Base-by-base conservation (phyloP, 2,888 invertebrate species). In the Dichetophora obliterata region DNA sequence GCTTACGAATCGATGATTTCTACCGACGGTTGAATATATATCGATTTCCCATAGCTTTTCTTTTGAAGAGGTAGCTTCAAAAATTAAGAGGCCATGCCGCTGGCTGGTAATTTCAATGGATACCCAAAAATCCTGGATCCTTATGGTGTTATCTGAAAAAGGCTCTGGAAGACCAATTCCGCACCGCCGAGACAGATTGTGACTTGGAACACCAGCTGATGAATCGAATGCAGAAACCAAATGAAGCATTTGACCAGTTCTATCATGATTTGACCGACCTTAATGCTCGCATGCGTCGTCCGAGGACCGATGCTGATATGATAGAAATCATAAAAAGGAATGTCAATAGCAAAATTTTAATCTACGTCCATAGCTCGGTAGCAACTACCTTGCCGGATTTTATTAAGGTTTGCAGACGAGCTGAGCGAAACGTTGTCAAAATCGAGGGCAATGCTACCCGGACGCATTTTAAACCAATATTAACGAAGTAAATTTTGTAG, bases 161-260 rank as follows among this genome's bases (percentile, higher is more conserved):
- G 2, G 24, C 22, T 8, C 16, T 57, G 9, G 27, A 57, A n/a
- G 59, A 63, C n/a, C 75, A 75, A n/a, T 75, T 75, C 50, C 66
- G 75, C 3, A 52, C 75, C 6, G 65, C 75, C 4, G 75, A 54
- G 3, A 75, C 75, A 11, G 66, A 75, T 66, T 75, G 75, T 43
- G 75, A 75, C 54, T 34, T 74, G 2, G 73, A 74, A 59, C 73
- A 74, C 63, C 57, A 19, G 9, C 61, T 73, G 14, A 73, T 74
- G 73, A 63, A 74, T 24, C 34, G 63, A 14, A 19, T 22, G 2
- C 63, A 74, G 27, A 34, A 57, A 65, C 50, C 43, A 6, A 74
- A 63, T 22, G 73, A 74, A n/a, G 27, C 63, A 19, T 74, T 74
- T 31, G 66, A 75, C 37, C 65, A 52, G 31, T 75, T 75, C 27